Percentiles rank a stretch among this genome's conserved stretches.
These are phyloP conservation scores for Rhynchotus rufescens DNA, from an alignment of 2,797 vertebrate genomes.

Conservation along the genomic window DNA sequence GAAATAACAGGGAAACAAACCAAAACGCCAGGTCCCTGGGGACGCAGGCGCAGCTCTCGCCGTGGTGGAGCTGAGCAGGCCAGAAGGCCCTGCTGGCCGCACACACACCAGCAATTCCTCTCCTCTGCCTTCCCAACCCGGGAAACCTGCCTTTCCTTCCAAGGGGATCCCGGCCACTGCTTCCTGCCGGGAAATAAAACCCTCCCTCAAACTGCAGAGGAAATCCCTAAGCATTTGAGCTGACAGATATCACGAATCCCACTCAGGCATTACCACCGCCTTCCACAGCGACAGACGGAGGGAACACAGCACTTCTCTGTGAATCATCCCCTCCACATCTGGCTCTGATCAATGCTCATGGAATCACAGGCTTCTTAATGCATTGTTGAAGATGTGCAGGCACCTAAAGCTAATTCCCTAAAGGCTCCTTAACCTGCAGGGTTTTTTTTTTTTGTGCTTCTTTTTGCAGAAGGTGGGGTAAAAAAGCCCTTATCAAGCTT, in stretches of 20 bases:
- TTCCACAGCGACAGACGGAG: conserved; percentile 24
- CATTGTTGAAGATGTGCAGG: background rate
- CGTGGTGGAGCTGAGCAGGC: background rate
- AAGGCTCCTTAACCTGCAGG: background rate
- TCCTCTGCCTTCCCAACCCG: background rate
- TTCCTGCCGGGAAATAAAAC: background rate
- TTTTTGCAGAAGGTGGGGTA: background rate
- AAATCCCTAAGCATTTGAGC: conserved; percentile 38
- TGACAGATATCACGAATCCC: conserved; percentile 11
- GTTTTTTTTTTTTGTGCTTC: background rate
- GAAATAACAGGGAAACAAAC: background rate
- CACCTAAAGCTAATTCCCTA: background rate
- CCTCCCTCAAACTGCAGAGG: background rate
- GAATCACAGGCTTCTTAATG: background rate
- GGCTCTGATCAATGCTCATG: conserved; percentile 29
- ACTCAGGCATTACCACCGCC: conserved; percentile 12
- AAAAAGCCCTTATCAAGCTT: background rate
- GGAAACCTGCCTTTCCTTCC: background rate
- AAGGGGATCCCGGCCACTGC: background rate
- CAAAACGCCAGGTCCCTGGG: background rate
- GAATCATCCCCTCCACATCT: conserved; percentile 30
- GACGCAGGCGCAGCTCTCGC: background rate
- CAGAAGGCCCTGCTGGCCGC: background rate
- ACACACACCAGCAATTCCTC: background rate
- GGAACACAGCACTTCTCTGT: conserved; percentile 25